A percentile compares a stretch with the other conserved stretches of the same genome.
phyloP scores from a whole-genome alignment of 2,113 vertebrate species.

The Trichechus manatus region DNA sequence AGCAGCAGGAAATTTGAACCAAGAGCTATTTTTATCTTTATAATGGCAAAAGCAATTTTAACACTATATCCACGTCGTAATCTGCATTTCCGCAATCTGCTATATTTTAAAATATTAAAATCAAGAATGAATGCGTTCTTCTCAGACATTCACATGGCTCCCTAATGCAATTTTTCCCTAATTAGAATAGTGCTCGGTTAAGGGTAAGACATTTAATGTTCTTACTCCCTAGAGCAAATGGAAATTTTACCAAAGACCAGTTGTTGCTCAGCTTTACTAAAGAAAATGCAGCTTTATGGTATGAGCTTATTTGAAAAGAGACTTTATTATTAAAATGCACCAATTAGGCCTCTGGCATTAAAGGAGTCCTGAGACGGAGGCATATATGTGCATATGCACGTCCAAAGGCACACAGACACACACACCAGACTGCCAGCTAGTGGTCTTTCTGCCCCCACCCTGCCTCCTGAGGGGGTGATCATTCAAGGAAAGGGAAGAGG shows the following conservation, averaged over 20 bases:
- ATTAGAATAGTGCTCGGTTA: slow-evolving; percentile 70
- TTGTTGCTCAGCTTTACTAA: slow-evolving; percentile 61
- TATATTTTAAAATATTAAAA: slow-evolving; percentile 86
- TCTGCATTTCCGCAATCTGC: slow-evolving; percentile 85
- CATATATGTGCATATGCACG: neutral
- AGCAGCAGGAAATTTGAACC: slow-evolving; percentile 89
- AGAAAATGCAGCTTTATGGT: slow-evolving; percentile 63
- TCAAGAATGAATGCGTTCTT: slow-evolving; percentile 79
- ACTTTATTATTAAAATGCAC: slow-evolving; percentile 70
- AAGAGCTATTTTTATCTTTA: slow-evolving; percentile 90
- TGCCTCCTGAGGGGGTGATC: neutral
- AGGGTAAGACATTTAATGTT: slow-evolving; percentile 71
- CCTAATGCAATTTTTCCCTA: slow-evolving; percentile 78
- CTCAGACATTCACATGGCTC: slow-evolving; percentile 74
- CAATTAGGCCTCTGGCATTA: slow-evolving; percentile 56
- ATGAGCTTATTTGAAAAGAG: slow-evolving; percentile 62
- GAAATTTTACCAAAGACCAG: slow-evolving; percentile 67
- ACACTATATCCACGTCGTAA: slow-evolving; percentile 81
- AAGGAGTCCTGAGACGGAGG: slow-evolving; percentile 7
- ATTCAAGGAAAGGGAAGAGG: neutral
- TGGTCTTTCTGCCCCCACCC: neutral
- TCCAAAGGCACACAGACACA: neutral
- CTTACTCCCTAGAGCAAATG: slow-evolving; percentile 63
- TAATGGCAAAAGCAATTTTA: slow-evolving; percentile 89
- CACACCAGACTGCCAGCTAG: neutral